Base-by-base conservation (phyloP, 2,888 invertebrate species). In the Scaeva pyrastri region DNA sequence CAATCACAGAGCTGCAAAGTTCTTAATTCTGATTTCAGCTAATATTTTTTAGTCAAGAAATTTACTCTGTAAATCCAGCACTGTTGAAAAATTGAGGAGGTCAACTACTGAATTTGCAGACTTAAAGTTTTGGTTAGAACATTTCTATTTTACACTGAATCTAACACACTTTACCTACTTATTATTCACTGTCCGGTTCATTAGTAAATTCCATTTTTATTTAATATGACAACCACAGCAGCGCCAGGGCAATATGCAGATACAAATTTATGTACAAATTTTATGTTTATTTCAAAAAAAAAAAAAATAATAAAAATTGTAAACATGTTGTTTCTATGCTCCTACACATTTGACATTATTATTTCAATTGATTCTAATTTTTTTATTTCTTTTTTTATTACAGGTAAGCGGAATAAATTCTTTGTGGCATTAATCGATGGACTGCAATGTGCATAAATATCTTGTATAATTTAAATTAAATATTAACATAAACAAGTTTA, bases 321-420 rank as follows among this genome's bases (percentile, higher is more conserved):
- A 36, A n/a, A 50, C 52, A 41, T 41, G 3, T 23, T 19, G 19
- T 48, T 16, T 43, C n/a, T 31, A n/a, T 23, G 3, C 52, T 14
- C 66, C 66, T 50, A 66, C 36, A 19, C 48, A 31, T 66, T 66
- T 50, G 19, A 36, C 19, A 78, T 72, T 56, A 45, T 55, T 74
- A 31, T 56, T 45, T 11, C 4, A n/a, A 45, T 8, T 50, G 45
- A 14, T 64, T 11, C 11, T 26, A 36, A 41, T 55, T 71, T 10
- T 10, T 72, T 12, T 76, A 26, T 26, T 10, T 58, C 48, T 50
- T 72, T 52, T 78, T 43, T 73, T 16, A 23, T 83, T 83, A 1
- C 78, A 83, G 82, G 82, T 83, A 83, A 83, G n/a, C n/a, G n/a
- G 82, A 43, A 60, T 19, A 26, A 56, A 19, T 41, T 48, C 50